Percentiles rank a stretch among this genome's conserved stretches.
Evolutionary conservation across 2,113 vertebrate genomes (phyloP).

Genomic region (Orthonyx spaldingii): DNA sequence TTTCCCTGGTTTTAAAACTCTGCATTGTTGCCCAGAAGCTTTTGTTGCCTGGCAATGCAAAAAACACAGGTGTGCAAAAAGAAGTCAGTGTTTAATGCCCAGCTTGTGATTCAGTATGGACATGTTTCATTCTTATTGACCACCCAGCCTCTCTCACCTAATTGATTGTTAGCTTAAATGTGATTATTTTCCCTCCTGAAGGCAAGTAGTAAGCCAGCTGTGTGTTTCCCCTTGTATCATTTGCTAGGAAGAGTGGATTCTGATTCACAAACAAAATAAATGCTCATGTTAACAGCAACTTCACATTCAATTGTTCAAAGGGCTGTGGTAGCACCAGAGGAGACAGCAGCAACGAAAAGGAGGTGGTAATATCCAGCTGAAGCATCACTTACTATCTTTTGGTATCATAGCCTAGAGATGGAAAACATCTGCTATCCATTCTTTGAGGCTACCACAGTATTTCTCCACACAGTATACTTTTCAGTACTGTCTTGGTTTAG

Average conservation of each 20-base stretch:
- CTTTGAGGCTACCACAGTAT: neutral
- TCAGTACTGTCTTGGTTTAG: neutral
- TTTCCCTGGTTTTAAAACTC: slow-evolving; percentile 4
- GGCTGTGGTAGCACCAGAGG: neutral
- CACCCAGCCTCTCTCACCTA: slow-evolving; percentile 4
- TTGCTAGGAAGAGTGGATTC: neutral
- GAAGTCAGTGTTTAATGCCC: neutral
- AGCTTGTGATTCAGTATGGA: neutral
- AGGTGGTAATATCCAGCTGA: neutral
- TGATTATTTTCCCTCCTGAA: slow-evolving; percentile 15
- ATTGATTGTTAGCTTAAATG: neutral
- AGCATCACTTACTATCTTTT: neutral
- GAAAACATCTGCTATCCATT: neutral
- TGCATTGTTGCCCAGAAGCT: neutral
- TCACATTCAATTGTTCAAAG: neutral
- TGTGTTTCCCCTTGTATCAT: neutral
- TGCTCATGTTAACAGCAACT: fast-evolving
- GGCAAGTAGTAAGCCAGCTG: slow-evolving; percentile 4
- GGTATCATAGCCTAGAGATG: neutral
- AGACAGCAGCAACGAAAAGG: neutral
- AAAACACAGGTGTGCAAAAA: slow-evolving; percentile 26
- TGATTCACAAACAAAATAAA: neutral
- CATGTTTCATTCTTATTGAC: neutral
- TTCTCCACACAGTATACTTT: neutral
- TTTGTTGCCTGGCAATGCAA: slow-evolving; percentile 30